A percentile compares a stretch with the other conserved stretches of the same genome.
phyloP scores from a whole-genome alignment of 2,888 invertebrate species.

The Hyalella azteca region DNA sequence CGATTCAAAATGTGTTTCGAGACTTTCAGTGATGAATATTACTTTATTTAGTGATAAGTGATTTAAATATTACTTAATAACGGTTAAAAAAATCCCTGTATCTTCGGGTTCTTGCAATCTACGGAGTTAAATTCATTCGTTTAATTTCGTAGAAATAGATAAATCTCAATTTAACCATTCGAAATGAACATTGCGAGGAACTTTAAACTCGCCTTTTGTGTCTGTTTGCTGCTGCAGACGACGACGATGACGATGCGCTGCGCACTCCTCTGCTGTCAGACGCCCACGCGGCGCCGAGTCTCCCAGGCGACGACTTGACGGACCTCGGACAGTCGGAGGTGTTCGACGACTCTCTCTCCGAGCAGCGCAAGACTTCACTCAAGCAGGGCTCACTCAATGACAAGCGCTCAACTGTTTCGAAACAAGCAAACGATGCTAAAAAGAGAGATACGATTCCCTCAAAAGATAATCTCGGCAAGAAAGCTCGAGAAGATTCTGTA shows the following conservation, averaged over 20 bases:
- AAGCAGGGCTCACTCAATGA: neutral
- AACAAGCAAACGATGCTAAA: neutral
- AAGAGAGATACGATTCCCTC: neutral
- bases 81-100: too few species aligned
- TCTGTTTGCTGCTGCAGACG: neutral
- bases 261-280: constrained; percentile 4
- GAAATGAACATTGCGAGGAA: too few species aligned
- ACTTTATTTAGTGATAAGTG: too few species aligned
- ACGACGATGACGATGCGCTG: neutral
- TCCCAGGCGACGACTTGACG: constrained; percentile 54
- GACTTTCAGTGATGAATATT: too few species aligned
- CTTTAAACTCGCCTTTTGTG: too few species aligned
- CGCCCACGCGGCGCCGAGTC: constrained; percentile 5
- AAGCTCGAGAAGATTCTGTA: neutral
- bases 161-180: too few species aligned
- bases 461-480: neutral
- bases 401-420: neutral
- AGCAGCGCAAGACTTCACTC: constrained; percentile 43
- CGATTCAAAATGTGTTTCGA: too few species aligned
- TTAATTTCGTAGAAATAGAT: too few species aligned
- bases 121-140: too few species aligned
- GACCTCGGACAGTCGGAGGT: constrained; percentile 57
- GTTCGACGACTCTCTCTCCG: constrained; percentile 56
- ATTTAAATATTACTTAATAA: too few species aligned
- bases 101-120: too few species aligned